Evolutionary conservation across 1,140 invertebrate genomes (phyloP).

Genomic region (Drosophila nasuta): DNA sequence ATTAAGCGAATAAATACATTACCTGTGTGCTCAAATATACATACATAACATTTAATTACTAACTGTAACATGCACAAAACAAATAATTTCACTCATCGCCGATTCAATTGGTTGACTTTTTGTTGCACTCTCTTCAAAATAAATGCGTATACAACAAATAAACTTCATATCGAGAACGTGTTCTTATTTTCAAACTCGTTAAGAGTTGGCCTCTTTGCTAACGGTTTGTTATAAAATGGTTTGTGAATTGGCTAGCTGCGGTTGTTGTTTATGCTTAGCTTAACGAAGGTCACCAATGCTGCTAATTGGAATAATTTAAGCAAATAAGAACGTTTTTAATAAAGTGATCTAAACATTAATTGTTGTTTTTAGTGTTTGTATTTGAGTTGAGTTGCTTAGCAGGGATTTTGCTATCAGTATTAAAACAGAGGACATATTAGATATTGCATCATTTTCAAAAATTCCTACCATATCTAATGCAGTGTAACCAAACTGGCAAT

Average conservation of each 20-base stretch:
- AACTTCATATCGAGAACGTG: not conserved
- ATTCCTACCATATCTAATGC: too few species aligned
- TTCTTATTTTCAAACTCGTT: not conserved
- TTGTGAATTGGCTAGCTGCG: conserved; percentile 1
- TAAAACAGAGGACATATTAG: too few species aligned
- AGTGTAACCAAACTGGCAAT: too few species aligned
- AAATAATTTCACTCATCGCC: conserved; percentile 15
- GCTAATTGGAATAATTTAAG: not conserved
- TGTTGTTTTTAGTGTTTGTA: too few species aligned
- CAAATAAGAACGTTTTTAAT: not conserved
- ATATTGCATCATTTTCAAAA: too few species aligned
- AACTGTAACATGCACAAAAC: conserved; percentile 11
- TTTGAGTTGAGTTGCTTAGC: not conserved
- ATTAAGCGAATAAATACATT: conserved; percentile 18
- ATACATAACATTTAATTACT: conserved; percentile 21
- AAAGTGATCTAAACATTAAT: not conserved
- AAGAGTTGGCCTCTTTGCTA: conserved; percentile 5
- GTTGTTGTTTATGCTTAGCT: conserved; percentile 7
- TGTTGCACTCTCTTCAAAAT: conserved; percentile 18
- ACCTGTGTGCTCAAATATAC: conserved; percentile 53
- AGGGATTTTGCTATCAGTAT: too few species aligned
- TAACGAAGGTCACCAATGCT: not conserved
- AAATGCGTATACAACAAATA: conserved; percentile 16
- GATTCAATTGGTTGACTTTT: conserved; percentile 8
- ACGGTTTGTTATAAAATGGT: not conserved